A percentile compares a stretch with the other conserved stretches of the same genome.
phyloP scores from a whole-genome alignment of 2,888 invertebrate genomes.

The Yponomeuta malinellus region DNA sequence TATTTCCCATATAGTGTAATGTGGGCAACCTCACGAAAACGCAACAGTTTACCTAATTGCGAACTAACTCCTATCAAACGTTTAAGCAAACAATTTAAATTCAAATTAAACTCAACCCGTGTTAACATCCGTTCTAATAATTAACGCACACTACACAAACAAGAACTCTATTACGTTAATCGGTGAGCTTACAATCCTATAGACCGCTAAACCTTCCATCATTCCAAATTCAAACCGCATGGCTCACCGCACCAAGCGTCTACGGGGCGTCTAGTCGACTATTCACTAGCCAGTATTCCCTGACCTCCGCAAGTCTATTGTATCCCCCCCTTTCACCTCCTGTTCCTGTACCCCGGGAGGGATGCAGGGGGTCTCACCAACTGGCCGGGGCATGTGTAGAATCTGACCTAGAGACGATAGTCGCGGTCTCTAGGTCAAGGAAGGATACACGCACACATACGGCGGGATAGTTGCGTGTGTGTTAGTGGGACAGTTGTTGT shows the following conservation, averaged over 20 bases:
- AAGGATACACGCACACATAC: conserved; percentile 69
- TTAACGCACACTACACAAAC: conserved; percentile 6
- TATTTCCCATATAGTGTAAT: not conserved
- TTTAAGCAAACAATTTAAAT: conserved; percentile 1
- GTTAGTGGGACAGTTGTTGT: conserved; percentile 10
- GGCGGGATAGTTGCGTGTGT: conserved; percentile 16
- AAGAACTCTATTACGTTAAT: conserved; percentile 1
- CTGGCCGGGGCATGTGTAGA: conserved; percentile 54
- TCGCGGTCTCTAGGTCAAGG: conserved; percentile 71
- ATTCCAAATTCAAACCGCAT: conserved; percentile 13
- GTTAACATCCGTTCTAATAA: conserved; percentile 9
- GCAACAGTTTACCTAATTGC: conserved; percentile 1
- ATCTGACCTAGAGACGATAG: conserved; percentile 72
- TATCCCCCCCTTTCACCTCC: conserved; percentile 32
- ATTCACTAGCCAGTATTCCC: conserved; percentile 37
- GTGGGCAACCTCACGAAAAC: not conserved
- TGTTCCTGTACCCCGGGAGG: conserved; percentile 18
- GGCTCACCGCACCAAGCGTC: conserved; percentile 34
- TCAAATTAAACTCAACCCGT: conserved; percentile 4
- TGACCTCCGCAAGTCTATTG: conserved; percentile 40
- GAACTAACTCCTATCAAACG: not conserved
- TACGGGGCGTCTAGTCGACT: conserved; percentile 61
- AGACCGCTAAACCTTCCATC: not conserved
- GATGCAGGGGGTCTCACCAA: conserved; percentile 31
- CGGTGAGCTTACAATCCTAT: conserved; percentile 1